Conservation (phyloP, 2,797 vertebrate species). For the Chaetodon trifasciatus region DNA sequence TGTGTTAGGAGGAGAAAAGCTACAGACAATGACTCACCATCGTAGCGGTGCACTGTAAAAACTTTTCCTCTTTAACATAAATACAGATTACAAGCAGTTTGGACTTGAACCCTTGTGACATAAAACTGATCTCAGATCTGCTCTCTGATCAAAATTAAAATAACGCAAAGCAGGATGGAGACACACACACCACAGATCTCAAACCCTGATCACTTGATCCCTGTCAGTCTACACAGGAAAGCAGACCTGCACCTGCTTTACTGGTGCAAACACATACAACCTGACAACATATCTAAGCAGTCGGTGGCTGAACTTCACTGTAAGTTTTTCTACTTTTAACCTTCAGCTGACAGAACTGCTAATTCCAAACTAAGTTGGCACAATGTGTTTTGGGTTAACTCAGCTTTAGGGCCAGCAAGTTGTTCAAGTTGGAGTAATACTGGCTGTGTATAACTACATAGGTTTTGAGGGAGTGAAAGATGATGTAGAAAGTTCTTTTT, state of each 20-base stretch:
- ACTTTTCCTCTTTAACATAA: not conserved
- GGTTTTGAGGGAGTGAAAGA: too few species aligned
- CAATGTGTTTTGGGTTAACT: too few species aligned
- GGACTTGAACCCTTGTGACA: not conserved
- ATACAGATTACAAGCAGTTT: too few species aligned
- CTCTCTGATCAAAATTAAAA: not conserved
- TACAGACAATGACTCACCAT: not conserved
- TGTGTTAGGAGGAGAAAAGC: conserved; percentile 24
- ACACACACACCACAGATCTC: not conserved
- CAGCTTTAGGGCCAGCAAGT: too few species aligned
- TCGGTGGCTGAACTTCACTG: not conserved
- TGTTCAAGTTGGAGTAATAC: too few species aligned
- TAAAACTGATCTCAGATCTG: not conserved
- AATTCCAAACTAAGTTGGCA: not conserved
- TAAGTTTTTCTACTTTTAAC: not conserved
- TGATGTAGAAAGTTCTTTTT: too few species aligned
- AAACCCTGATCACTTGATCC: not conserved
- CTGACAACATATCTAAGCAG: not conserved
- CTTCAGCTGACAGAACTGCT: not conserved
- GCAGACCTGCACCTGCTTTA: not conserved
- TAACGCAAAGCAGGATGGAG: not conserved
- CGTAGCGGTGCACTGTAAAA: not conserved
- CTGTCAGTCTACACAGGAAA: not conserved
- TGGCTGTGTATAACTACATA: too few species aligned
- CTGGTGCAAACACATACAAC: not conserved